phyloP scores from a whole-genome alignment of 2,113 vertebrate genomes.

The Dasyornis broadbenti region DNA sequence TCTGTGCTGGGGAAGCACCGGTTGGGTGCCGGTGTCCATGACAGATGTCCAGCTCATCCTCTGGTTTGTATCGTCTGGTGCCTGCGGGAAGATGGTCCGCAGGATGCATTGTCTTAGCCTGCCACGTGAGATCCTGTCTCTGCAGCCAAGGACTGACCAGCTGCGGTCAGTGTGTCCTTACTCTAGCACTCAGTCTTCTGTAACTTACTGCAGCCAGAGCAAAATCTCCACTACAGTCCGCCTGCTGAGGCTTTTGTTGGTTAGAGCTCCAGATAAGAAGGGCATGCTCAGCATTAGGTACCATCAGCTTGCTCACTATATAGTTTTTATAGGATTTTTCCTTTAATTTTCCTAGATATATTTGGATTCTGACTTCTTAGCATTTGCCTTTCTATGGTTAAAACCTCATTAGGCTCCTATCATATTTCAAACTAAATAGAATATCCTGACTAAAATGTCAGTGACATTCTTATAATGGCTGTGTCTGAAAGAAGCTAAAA shows the following conservation, averaged over 20 bases:
- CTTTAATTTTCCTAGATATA: background rate
- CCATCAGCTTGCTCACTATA: background rate
- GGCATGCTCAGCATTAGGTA: background rate
- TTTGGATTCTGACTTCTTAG: background rate
- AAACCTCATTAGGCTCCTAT: slow-evolving; percentile 30
- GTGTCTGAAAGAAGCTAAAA: slow-evolving; percentile 5
- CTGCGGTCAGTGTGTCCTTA: background rate
- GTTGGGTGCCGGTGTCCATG: background rate
- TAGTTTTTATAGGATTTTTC: background rate
- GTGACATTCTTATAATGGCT: slow-evolving; percentile 43
- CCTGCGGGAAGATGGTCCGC: accelerated
- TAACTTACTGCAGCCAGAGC: background rate
- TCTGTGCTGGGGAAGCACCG: background rate
- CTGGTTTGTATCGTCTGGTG: accelerated
- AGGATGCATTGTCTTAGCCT: background rate
- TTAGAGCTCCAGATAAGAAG: background rate
- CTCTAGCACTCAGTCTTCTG: background rate
- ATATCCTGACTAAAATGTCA: slow-evolving; percentile 57
- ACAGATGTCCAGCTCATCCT: background rate
- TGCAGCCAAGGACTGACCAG: background rate
- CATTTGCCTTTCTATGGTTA: slow-evolving; percentile 12
- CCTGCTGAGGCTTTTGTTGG: background rate
- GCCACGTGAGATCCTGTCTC: background rate
- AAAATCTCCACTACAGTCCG: background rate
- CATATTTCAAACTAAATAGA: slow-evolving; percentile 50